Base-by-base conservation (phyloP, 2,888 invertebrate genomes). In the Cremastinae sp. region DNA sequence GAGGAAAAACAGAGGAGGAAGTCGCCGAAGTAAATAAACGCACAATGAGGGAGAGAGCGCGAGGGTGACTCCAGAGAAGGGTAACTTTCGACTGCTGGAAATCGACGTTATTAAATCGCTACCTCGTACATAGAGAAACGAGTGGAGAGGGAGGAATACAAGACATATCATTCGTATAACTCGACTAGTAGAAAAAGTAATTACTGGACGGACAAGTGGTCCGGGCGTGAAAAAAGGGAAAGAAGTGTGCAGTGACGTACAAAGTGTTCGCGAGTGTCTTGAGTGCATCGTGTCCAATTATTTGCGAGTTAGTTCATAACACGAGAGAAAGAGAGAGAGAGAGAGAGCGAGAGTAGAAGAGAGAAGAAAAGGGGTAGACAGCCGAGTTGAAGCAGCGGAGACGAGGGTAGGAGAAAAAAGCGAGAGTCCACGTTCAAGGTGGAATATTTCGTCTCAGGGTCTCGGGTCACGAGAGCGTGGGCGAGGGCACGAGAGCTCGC, bases 161-260 rank as follows among this genome's bases (percentile, higher is more conserved):
- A 28, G 10, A 79, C 79, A 78, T 79, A 79, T 78, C 78, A 75
- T 71, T 64, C n/a, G n/a, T n/a, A 62, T 68, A 74, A 69, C 53
- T 43, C 61, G 68, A 66, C 2, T 28, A 28, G 28, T n/a, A 28
- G 28, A 28, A 28, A 28, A 3, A 28, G 2, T 28, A 28, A 28
- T 28, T n/a, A n/a, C n/a, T n/a, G n/a, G n/a, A n/a, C n/a, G n/a
- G n/a, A n/a, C n/a, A n/a, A n/a, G n/a, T n/a, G n/a, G n/a, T n/a
- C n/a, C n/a, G n/a, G n/a, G n/a, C n/a, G n/a, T n/a, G n/a, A n/a
- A n/a, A n/a, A n/a, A n/a, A n/a, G n/a, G 56, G 43, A 62, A 16
- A 16, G 4, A 34, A 18, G 22, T 2, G 34, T 45, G 36, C 38
- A 43, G 8, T 45, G 41, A 20, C n/a, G 8, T 34, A n/a, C n/a